Evolutionary conservation across 2,113 vertebrate genomes (phyloP), one percentile per base, ranked within the genome.

Genomic region (Pteruthius melanotis): DNA sequence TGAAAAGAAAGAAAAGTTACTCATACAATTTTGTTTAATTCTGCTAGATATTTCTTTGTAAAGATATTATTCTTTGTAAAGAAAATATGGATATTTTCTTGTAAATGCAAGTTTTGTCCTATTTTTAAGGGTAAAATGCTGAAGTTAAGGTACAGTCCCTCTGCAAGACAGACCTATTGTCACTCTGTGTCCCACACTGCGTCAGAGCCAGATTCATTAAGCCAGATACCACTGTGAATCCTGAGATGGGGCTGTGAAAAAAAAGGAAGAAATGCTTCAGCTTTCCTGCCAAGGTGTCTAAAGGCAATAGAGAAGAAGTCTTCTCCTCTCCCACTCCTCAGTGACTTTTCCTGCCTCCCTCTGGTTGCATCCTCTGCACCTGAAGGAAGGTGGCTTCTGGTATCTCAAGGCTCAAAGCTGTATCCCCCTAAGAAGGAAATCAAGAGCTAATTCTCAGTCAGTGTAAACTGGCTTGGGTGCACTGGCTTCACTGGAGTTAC

Each of bases 301-400:
- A 53, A 77, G 20, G 21, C 0, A 0, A 19, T 2, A 42, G 37
- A 23, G 40, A 61, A 79, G 30, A 44, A 6, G 11, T 45, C 24
- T 35, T 47, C 10, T 63, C 13, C 20, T 65, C 56, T 69, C 10
- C 12, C 9, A 31, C 28, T 35, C 42, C n/a, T 78, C 52, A 11
- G 10, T n/a, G 31, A 71, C 12, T 54, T 87, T 78, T 74, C 21
- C 30, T 89, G 42, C 10, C n/a, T 75, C 35, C 13, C 20, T 85
- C 39, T 35, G 33, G 4, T 24, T 53, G 17, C 6, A 6, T 39
- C 33, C 40, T 81, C 37, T 85, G 49, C n/a, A 49, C 42, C 42
- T 77, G 39, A 8, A 44, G 18, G 39, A 39, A 64, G 4, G 47
- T 44, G 47, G 5, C 13, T 92, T 65, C 71, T 81, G 33, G 12